These are phyloP conservation scores for Aptenodytes forsteri DNA, from an alignment of 2,113 vertebrate genomes.

Conservation along the genomic window DNA sequence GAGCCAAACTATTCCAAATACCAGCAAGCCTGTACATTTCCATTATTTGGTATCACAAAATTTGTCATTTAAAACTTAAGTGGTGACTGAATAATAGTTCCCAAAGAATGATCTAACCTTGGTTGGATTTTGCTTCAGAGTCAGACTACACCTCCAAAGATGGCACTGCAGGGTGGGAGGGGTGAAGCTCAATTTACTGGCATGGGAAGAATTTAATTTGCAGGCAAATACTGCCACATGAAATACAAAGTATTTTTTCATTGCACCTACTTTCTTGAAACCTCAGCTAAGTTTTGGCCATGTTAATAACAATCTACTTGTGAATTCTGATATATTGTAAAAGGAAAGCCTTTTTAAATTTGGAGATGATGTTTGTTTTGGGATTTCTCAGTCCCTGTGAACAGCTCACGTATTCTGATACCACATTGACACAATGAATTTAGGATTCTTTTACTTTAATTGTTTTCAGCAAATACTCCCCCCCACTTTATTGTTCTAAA, in stretches of 20 bases:
- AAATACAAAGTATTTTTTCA: background rate
- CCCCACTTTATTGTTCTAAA: background rate
- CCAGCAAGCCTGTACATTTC: background rate
- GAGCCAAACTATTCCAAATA: background rate
- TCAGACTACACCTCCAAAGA: background rate
- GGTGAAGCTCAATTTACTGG: background rate
- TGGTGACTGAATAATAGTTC: background rate
- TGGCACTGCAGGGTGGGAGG: background rate
- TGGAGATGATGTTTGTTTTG: background rate
- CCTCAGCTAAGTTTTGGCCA: background rate
- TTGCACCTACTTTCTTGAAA: background rate
- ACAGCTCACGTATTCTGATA: background rate
- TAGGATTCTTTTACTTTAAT: slow-evolving; percentile 10
- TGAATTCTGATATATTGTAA: background rate
- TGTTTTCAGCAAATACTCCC: background rate
- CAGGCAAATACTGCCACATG: background rate
- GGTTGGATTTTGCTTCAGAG: background rate
- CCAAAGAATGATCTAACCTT: background rate
- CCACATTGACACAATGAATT: background rate
- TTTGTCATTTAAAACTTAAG: background rate
- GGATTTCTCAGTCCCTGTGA: background rate
- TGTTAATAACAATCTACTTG: background rate
- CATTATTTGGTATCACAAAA: background rate
- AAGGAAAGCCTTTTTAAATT: background rate
- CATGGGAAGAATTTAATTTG: background rate